These are phyloP conservation scores for Melieria picta DNA, from an alignment of 2,888 invertebrate genomes.

Conservation along the genomic window DNA sequence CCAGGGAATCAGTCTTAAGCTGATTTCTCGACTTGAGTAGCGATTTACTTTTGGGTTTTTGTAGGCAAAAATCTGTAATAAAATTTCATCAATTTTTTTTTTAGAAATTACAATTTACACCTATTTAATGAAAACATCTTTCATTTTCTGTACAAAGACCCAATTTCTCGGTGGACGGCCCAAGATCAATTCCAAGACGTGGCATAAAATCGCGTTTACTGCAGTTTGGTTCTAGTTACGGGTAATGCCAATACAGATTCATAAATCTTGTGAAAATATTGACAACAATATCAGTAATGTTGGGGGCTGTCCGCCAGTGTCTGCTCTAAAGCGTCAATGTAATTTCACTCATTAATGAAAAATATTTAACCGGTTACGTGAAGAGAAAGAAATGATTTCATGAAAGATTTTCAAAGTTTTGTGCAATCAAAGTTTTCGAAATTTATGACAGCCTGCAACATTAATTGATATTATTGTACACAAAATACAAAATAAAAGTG, in stretches of 20 bases:
- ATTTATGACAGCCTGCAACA: constrained; percentile 65
- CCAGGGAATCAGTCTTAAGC: too few species aligned
- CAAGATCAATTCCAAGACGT: constrained; percentile 88
- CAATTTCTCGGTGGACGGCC: constrained; percentile 78
- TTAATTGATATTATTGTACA: constrained; percentile 52
- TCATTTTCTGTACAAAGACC: constrained; percentile 54
- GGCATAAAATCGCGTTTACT: constrained; percentile 90
- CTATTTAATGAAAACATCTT: neutral
- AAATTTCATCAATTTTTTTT: too few species aligned
- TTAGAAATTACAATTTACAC: too few species aligned
- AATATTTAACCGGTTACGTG: neutral
- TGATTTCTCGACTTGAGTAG: too few species aligned
- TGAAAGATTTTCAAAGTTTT: neutral
- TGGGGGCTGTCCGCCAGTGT: constrained; percentile 64
- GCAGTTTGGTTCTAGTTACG: constrained; percentile 88
- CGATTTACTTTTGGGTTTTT: neutral
- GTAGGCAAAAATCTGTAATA: too few species aligned
- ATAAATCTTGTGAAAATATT: constrained; percentile 4
- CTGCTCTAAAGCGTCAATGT: constrained; percentile 19
- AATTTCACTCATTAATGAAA: neutral
- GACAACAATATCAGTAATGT: constrained; percentile 58
- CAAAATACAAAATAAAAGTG: too few species aligned
- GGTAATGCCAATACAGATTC: constrained; percentile 70
- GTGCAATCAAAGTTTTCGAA: constrained; percentile 66
- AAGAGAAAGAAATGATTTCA: constrained; percentile 43